These are phyloP conservation scores for Drosophila kurseongensis DNA, from an alignment of 1,140 invertebrate genomes.

Conservation along the genomic window DNA sequence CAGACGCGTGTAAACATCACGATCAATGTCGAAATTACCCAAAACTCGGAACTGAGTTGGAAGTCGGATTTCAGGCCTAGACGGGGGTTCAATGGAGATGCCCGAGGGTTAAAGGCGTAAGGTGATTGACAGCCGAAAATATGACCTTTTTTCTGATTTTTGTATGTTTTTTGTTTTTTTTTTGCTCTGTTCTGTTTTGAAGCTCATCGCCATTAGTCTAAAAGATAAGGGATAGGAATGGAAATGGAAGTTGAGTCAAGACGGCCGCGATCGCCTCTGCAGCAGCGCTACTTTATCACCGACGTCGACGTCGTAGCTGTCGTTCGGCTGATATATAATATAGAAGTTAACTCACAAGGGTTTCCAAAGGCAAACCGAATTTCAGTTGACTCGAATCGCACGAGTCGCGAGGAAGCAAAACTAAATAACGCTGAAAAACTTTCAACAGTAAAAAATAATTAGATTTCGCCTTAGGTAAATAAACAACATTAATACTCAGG, in stretches of 20 bases:
- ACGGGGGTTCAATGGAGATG: constrained; percentile 39
- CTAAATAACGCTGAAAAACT: constrained; percentile 45
- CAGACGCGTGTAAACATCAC: constrained; percentile 24
- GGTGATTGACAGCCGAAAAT: constrained; percentile 58
- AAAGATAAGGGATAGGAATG: constrained; percentile 47
- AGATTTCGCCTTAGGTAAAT: constrained; percentile 53
- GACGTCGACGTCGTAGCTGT: constrained; percentile 26
- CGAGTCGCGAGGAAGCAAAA: constrained; percentile 74
- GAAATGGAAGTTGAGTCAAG: constrained; percentile 33
- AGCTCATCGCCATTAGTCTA: constrained; percentile 30
- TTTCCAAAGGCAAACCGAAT: constrained; percentile 72
- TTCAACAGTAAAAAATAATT: constrained; percentile 29
- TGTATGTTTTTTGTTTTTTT: constrained; percentile 3
- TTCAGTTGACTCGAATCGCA: constrained; percentile 75
- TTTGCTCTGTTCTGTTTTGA: constrained; percentile 10
- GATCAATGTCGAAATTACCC: constrained; percentile 32
- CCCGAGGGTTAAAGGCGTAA: constrained; percentile 52
- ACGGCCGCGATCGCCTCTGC: constrained; percentile 36
- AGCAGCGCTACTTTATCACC: constrained; percentile 23
- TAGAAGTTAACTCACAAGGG: constrained; percentile 80
- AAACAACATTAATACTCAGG: constrained; percentile 13
- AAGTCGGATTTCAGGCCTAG: constrained; percentile 24
- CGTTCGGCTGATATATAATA: constrained; percentile 47
- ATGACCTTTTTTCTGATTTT: constrained; percentile 35
- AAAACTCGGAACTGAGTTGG: constrained; percentile 17